Evolutionary conservation across 2,113 vertebrate genomes (phyloP).

Genomic region (Nesogale talazaci): DNA sequence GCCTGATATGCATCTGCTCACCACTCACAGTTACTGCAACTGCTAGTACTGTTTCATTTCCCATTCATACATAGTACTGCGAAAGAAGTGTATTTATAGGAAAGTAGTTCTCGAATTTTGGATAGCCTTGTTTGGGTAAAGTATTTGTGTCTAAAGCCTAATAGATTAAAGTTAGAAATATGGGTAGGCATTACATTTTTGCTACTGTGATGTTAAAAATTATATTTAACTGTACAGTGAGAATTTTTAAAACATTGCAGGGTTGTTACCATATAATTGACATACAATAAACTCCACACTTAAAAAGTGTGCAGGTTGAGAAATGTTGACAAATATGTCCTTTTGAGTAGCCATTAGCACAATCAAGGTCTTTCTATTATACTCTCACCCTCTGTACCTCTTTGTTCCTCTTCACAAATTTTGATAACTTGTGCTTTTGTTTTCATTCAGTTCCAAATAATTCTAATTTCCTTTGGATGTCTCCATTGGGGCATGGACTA

Average conservation of each 20-base stretch:
- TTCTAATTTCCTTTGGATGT: not conserved
- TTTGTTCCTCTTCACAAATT: too few relatives aligned
- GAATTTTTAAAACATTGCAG: not conserved
- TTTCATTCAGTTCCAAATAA: slow-evolving; percentile 47
- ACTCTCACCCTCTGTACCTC: too few relatives aligned
- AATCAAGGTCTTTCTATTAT: too few relatives aligned
- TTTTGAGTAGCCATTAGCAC: not conserved
- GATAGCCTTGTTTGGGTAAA: not conserved
- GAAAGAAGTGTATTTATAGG: not conserved
- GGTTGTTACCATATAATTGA: not conserved
- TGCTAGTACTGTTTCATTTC: not conserved
- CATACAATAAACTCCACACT: not conserved
- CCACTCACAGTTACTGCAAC: not conserved
- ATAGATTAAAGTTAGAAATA: slow-evolving; percentile 20
- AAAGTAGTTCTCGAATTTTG: slow-evolving; percentile 11
- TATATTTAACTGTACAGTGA: not conserved
- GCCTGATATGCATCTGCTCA: slow-evolving; percentile 24
- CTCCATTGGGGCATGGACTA: slow-evolving; percentile 13
- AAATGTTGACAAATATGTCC: not conserved
- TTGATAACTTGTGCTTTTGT: slow-evolving; percentile 9
- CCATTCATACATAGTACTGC: not conserved
- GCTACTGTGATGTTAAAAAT: slow-evolving; percentile 9
- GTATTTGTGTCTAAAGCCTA: slow-evolving; percentile 25
- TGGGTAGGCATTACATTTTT: slow-evolving; percentile 37
- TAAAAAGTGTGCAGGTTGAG: not conserved